phyloP scores from a whole-genome alignment of 2,797 vertebrate species.

The Sardinella longiceps region DNA sequence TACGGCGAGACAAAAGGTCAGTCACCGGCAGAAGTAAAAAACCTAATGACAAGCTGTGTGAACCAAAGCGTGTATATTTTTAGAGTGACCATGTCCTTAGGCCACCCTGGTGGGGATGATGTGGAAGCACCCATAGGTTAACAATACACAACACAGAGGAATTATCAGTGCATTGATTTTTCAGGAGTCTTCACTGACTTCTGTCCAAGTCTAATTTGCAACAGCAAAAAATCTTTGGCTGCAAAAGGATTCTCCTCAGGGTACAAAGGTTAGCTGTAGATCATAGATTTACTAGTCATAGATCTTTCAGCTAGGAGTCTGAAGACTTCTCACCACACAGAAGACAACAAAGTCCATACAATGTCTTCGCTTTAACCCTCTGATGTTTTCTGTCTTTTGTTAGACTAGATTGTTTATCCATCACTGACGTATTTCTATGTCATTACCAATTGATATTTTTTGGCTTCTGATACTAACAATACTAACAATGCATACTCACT shows the following conservation, averaged over 20 bases:
- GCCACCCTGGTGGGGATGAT: neutral
- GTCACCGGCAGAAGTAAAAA: neutral
- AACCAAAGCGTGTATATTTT: neutral
- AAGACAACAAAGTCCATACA: too few species aligned
- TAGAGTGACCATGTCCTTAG: neutral
- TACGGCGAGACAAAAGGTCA: neutral
- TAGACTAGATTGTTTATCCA: neutral
- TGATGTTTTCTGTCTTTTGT: too few species aligned
- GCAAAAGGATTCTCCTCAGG: neutral
- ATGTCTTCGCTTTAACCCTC: neutral
- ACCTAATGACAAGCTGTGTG: neutral
- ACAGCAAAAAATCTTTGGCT: neutral
- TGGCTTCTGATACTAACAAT: neutral
- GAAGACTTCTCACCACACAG: too few species aligned
- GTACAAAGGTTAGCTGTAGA: neutral
- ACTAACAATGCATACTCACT: neutral
- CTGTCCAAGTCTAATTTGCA: neutral
- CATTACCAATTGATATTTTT: neutral
- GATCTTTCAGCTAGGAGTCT: neutral
- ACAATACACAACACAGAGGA: neutral
- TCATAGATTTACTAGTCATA: too few species aligned
- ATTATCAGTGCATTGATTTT: neutral
- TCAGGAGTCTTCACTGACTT: neutral
- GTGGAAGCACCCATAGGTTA: neutral
- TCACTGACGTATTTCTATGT: neutral